Evolutionary conservation across 2,797 vertebrate genomes (phyloP), one percentile per base, ranked within the genome.

Genomic region (Loris lydekkerianus): DNA sequence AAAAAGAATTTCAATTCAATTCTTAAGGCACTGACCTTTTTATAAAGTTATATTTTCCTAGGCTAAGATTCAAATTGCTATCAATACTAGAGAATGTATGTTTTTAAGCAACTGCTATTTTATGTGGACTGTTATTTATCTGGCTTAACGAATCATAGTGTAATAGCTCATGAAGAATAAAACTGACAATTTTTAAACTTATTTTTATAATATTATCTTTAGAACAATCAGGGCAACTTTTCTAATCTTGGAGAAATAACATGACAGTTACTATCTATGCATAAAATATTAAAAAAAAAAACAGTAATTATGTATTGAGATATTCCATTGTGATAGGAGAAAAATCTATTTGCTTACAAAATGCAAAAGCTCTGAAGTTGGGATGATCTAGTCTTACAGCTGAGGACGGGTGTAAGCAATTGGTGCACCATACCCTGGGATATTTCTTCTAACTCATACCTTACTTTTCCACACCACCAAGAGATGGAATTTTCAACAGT

Each of bases 1-100:
- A 85, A 93, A 84, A 85, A 37, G 46, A 86, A 87, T 91, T 93
- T 10, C 34, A 34, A 34, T 34, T 34, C 34, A 34, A 34, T 34
- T 65, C 31, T 40, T 76, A 58, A 86, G 43, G 23, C 67, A 67
- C 80, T 69, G 72, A 91, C 49, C 72, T 80, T 91, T 95, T 80
- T 69, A 75, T 84, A 86, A 86, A 88, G 78, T 83, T 78, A 31
- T 94, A 58, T 91, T 97, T 90, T 58, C 70, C 9, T 67, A 56
- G 78, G 40, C 81, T 95, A 89, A 76, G 61, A 94, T 83, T 77
- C 84, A 78, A 93, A 53, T 27, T 53, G 7, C 58, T 94, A 1
- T 91, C 72, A 43, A 23, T 63, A 72, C 25, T 53, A 76, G 29
- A 81, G 27, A 78, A 95, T 69, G 2, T 21, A 43, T 4, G 37